A percentile compares a stretch with the other conserved stretches of the same genome.
Conservation (phyloP, 2,888 invertebrate species). For the Sarcophaga variegata region DNA sequence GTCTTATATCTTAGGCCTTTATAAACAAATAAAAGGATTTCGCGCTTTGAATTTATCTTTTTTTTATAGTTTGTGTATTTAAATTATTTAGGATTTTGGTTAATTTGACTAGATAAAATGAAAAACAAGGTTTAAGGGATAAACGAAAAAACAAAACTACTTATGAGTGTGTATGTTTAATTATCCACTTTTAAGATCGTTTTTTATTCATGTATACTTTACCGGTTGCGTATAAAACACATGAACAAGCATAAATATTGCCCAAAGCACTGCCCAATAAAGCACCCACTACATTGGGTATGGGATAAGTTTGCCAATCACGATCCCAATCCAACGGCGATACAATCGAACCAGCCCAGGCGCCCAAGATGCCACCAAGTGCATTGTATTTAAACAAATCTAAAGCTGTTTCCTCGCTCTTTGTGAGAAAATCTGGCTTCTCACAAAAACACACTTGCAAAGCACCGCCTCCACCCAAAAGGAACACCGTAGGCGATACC, state of each 20-base stretch:
- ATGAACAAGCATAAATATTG: conserved; percentile 81
- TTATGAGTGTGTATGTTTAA: neutral
- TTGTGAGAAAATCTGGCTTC: conserved; percentile 79
- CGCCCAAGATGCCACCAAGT: conserved; percentile 84
- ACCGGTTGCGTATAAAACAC: conserved; percentile 78
- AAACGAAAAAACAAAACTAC: neutral
- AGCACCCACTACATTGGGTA: conserved; percentile 86
- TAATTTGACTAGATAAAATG: conserved; percentile 40
- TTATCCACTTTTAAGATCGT: conserved; percentile 51
- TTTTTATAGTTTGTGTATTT: conserved; percentile 14
- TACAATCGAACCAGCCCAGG: conserved; percentile 90
- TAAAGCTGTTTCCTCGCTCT: conserved; percentile 79
- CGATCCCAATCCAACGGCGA: conserved; percentile 94
- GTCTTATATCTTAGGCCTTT: too few species aligned
- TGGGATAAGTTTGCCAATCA: conserved; percentile 90
- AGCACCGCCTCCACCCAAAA: conserved; percentile 80
- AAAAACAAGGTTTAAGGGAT: neutral
- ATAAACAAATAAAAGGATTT: too few species aligned
- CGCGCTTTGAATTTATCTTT: neutral
- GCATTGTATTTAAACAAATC: conserved; percentile 81
- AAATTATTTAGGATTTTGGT: conserved; percentile 12
- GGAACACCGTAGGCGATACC: conserved; percentile 80
- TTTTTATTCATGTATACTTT: conserved; percentile 80
- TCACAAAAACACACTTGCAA: conserved; percentile 81
- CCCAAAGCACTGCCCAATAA: conserved; percentile 84